phyloP scores from a whole-genome alignment of 2,797 vertebrate genomes.

The Acomys russatus region DNA sequence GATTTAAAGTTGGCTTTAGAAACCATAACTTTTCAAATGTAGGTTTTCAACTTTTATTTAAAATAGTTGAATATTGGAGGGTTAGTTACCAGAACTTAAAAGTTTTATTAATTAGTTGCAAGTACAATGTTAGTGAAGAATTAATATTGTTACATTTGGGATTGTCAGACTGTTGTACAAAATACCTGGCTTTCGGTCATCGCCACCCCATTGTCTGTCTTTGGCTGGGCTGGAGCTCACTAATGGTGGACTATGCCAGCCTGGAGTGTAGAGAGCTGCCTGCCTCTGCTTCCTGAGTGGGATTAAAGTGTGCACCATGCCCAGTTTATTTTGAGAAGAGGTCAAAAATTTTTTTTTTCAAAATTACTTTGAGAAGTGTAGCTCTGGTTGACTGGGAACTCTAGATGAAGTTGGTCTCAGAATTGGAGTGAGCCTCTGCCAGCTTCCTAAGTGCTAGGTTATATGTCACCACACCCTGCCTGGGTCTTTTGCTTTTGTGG shows the following conservation, averaged over 20 bases:
- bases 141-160: constrained; percentile 26
- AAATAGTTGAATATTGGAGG: constrained; percentile 43
- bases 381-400: neutral
- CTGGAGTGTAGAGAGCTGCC: neutral
- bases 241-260: neutral
- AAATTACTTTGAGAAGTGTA: neutral
- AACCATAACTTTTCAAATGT: constrained; percentile 48
- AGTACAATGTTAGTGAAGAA: neutral
- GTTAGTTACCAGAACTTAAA: constrained; percentile 42
- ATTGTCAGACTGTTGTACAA: constrained; percentile 32
- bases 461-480: neutral
- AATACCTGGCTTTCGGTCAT: constrained; percentile 14
- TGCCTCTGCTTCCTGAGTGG: neutral
- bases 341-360: too few species aligned
- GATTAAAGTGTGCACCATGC: neutral
- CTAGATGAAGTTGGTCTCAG: neutral
- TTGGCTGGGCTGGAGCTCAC: neutral
- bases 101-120: constrained; percentile 34
- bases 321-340: neutral
- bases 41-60: constrained; percentile 57
- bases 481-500: constrained; percentile 16
- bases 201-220: neutral
- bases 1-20: constrained; percentile 75
- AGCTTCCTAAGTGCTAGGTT: neutral
- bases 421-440: neutral